phyloP scores from a whole-genome alignment of 2,113 vertebrate species.

The Callipepla californica region DNA sequence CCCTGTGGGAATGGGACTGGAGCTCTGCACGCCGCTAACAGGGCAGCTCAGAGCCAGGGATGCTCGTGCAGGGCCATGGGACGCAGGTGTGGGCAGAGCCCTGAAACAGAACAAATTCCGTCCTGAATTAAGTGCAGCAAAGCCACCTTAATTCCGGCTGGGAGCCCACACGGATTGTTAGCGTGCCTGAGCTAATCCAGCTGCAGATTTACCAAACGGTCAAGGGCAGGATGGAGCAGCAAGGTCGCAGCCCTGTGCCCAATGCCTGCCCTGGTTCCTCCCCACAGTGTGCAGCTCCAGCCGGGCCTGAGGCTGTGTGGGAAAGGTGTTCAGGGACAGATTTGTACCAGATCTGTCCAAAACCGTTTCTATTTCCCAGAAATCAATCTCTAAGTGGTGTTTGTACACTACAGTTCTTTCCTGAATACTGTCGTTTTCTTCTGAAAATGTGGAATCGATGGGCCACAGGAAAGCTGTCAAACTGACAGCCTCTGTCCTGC shows the following conservation, averaged over 20 bases:
- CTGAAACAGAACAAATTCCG: not conserved
- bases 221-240: constrained; percentile 48
- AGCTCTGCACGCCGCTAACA: fast-evolving
- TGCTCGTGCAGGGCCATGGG: not conserved
- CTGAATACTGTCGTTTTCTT: not conserved
- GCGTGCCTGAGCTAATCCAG: constrained; percentile 44
- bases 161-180: not conserved
- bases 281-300: not conserved
- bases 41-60: not conserved
- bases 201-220: constrained; percentile 10
- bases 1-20: not conserved
- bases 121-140: not conserved
- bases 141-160: constrained; percentile 24
- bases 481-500: not conserved
- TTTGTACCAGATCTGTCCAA: not conserved
- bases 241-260: not conserved
- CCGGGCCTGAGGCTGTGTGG: not conserved
- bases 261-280: not conserved
- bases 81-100: not conserved
- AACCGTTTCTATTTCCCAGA: not conserved
- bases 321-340: not conserved
- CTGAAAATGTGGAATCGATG: not conserved
- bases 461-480: constrained; percentile 45
- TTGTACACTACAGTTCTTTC: not conserved
- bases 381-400: not conserved